These are phyloP conservation scores for Petromus typicus DNA, from an alignment of 2,113 vertebrate species.

Conservation along the genomic window DNA sequence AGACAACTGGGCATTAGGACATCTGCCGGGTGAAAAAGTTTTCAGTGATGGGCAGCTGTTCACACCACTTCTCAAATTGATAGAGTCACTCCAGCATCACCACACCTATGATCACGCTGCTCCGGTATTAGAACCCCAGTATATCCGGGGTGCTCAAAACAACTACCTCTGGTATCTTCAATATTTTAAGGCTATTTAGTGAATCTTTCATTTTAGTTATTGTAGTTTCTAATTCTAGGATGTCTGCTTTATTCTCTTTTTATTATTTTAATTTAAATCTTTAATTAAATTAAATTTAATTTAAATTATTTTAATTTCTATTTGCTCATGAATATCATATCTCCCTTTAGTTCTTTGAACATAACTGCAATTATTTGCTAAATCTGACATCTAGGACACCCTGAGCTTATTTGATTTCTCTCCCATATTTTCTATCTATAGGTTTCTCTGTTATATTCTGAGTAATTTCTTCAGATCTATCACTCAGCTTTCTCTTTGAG, in stretches of 20 bases:
- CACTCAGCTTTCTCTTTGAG: background rate
- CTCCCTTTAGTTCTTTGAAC: too few species aligned
- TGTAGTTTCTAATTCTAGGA: background rate
- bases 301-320: background rate
- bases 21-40: background rate
- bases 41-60: background rate
- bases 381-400: background rate
- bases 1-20: background rate
- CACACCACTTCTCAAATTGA: too few species aligned
- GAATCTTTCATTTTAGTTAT: background rate
- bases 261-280: too few species aligned
- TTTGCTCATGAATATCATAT: background rate
- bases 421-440: background rate
- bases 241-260: background rate
- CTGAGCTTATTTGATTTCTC: background rate
- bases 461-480: background rate
- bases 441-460: background rate
- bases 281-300: too few species aligned
- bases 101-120: too few species aligned
- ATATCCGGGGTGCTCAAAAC: background rate
- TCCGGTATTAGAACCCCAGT: background rate
- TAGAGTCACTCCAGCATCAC: too few species aligned
- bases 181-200: background rate
- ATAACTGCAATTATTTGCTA: background rate
- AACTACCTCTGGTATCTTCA: background rate